These are phyloP conservation scores for Nasalis larvatus DNA, from an alignment of 2,113 vertebrate species.

Conservation along the genomic window DNA sequence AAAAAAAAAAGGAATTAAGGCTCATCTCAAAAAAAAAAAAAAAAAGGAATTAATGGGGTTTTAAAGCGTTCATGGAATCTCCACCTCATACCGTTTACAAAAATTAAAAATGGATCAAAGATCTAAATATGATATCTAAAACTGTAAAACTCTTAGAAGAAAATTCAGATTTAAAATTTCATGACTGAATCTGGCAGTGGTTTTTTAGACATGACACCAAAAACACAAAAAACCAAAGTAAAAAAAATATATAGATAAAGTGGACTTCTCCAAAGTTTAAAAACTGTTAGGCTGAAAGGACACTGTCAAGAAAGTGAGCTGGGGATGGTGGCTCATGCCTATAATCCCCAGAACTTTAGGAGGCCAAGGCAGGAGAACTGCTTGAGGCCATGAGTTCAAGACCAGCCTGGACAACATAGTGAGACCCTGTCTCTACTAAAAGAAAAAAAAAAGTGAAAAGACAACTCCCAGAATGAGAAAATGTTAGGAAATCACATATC, in stretches of 20 bases:
- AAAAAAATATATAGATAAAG: not conserved
- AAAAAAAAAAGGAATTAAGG: not conserved
- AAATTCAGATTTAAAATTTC: not conserved
- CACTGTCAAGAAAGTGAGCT: not conserved
- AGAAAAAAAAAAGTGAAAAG: not conserved
- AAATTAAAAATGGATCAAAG: constrained; percentile 25
- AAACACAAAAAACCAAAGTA: not conserved
- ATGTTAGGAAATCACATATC: not conserved
- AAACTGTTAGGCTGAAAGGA: not conserved
- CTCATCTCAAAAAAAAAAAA: not conserved
- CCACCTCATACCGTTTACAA: not conserved
- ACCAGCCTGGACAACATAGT: too few species aligned
- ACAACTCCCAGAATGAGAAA: not conserved
- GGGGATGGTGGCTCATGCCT: too few species aligned
- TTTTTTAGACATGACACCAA: not conserved
- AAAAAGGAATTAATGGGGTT: not conserved
- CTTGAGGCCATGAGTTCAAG: too few species aligned
- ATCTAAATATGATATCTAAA: not conserved
- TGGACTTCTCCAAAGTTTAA: not conserved
- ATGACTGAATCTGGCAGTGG: not conserved
- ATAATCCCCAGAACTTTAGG: too few species aligned
- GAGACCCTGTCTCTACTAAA: too few species aligned
- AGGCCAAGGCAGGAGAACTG: too few species aligned
- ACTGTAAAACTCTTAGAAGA: not conserved
- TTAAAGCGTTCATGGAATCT: not conserved